phyloP scores from a whole-genome alignment of 2,113 vertebrate genomes.

The Platichthys stellatus region DNA sequence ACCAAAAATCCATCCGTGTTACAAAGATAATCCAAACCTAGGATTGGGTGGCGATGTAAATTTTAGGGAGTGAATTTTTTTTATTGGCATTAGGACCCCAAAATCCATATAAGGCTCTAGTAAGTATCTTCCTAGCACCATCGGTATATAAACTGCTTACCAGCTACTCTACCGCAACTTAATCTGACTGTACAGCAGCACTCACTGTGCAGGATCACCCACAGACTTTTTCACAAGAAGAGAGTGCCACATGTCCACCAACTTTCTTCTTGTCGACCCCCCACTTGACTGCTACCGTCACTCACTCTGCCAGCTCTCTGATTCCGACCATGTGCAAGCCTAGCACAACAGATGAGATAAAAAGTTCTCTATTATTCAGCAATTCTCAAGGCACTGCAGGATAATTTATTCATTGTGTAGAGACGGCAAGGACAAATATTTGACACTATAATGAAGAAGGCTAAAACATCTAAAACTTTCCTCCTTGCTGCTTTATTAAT shows the following conservation, averaged over 20 bases:
- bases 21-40: not conserved
- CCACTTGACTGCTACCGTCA: slow-evolving; percentile 33
- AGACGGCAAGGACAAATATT: slow-evolving; percentile 65
- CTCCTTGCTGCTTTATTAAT: slow-evolving; percentile 31
- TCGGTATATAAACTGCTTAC: too few species aligned
- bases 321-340: slow-evolving; percentile 37
- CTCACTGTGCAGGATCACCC: not conserved
- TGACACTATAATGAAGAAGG: slow-evolving; percentile 39
- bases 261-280: slow-evolving; percentile 7
- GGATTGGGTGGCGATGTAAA: too few species aligned
- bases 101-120: too few species aligned
- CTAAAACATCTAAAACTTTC: slow-evolving; percentile 34
- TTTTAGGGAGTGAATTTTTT: too few species aligned
- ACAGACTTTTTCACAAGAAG: slow-evolving; percentile 14
- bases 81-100: too few species aligned
- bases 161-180: not conserved
- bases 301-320: slow-evolving; percentile 35
- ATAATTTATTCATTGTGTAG: slow-evolving; percentile 49
- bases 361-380: slow-evolving; percentile 39
- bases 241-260: slow-evolving; percentile 25
- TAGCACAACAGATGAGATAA: slow-evolving; percentile 52
- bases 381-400: slow-evolving; percentile 19
- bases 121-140: too few species aligned
- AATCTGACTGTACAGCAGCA: not conserved
- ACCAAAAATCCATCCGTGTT: too few species aligned